Evolutionary conservation across 2,797 vertebrate species (phyloP), one percentile per base, ranked within the genome.

Genomic region (Salmo trutta): DNA sequence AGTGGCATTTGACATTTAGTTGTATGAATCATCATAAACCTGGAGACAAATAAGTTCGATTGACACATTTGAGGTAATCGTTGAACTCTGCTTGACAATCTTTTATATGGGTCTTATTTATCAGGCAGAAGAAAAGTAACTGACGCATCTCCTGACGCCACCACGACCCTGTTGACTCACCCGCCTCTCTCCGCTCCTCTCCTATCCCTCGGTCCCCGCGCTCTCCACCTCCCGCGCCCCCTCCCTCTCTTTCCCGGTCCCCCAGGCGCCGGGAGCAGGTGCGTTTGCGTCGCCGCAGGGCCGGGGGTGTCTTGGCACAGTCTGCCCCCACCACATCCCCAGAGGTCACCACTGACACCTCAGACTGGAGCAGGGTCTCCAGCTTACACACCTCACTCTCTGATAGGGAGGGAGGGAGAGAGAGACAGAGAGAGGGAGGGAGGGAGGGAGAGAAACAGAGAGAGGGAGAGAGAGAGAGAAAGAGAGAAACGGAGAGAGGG

Each of bases 361-460:
- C 95, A 0, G 96, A 84, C 85, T 95, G 93, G 56, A 95, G 87
- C 74, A 95, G 90, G 0, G 95, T 96, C 89, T 96, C 96, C 0
- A 96, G 89, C 84, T 96, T 96, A 81, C 89, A 89, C 21, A 97
- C 94, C 71, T 96, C 96, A 29, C 91, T 91, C 86, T 96, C 96
- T 96, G 91, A 0, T 4, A 53, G 14, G 1, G 56, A 7, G 54
- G 0, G 21, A 31, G 24, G 0, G 4, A 21, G 4, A 17, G 29
- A 21, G 27, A 65, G 10, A 27, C 24, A 67, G 14, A 75, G n/a
- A 62, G 5, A 27, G 15, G 54, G 16, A 71, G 27, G 5, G 29
- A 1, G 17, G 6, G 17, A 52, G 65, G 6, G 7, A 51, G 53
- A 19, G 41, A 62, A 1, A 21, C 8, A 64, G 3, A 21, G 51